Evolutionary conservation across 2,888 invertebrate species (phyloP), one percentile per base, ranked within the genome.

Genomic region (Fissipunctia ypsillon): DNA sequence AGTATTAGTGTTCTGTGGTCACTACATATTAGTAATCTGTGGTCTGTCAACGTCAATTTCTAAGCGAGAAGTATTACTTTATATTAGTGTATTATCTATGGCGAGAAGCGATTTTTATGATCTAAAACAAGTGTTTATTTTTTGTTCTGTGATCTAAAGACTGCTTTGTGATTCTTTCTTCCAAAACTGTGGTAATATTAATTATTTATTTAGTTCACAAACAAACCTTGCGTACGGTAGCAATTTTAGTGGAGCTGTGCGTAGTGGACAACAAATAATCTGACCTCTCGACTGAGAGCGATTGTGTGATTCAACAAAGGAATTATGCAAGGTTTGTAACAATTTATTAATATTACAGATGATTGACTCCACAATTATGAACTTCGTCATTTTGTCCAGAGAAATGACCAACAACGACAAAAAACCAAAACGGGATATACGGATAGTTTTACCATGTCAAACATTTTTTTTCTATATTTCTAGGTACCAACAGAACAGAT

Each of bases 401-500:
- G 14, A 54, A 48, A 41, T 28, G 22, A 28, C 22, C 19, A 45
- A 16, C 7, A n/a, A 14, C 0, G 28, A 12, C 7, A 6, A 45
- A 56, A 45, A 28, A 12, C 5, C 19, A 54, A 50, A 59, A 41
- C 43, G 35, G 9, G 1, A 35, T 45, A 14, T 28, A 7, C 5
- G 7, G 12, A 35, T 14, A 28, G 1, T 10, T 43, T 31, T 14
- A 2, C 22, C 14, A 28, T 41, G 5, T 16, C 4, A 64, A 65
- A 48, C 3, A n/a, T 41, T 48, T 25, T 6, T 35, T 25, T 50
- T 16, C 16, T n/a, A 38, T n/a, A 7, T 71, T 70, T 48, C 68
- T 69, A 89, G 90, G 86, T 25, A 84, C 35, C 52, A 84, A 48
- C 28, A 84, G 87, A 69, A 81, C 91, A 79, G 94, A 94, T 54